Conservation (phyloP, 2,888 invertebrate genomes). For the Galerucella pusilla region DNA sequence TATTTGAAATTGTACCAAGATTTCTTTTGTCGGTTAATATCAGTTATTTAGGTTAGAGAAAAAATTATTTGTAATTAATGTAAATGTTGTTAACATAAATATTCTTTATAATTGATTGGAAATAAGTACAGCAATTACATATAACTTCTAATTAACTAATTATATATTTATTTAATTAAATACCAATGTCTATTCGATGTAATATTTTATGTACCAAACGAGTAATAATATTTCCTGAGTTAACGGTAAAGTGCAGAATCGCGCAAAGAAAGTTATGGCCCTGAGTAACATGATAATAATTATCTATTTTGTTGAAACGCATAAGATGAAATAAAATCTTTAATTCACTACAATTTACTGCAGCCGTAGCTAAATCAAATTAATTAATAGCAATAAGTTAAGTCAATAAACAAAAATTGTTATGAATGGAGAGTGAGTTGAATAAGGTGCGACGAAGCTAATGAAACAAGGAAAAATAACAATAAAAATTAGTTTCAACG, state of each 20-base stretch:
- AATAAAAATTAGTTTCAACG: no score
- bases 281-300: not conserved
- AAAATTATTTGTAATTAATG: not conserved
- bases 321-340: not conserved
- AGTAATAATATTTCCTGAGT: not conserved
- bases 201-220: not conserved
- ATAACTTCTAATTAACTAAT: constrained; percentile 1
- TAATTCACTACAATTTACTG: not conserved
- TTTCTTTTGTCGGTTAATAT: not conserved
- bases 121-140: constrained; percentile 2
- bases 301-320: constrained; percentile 1
- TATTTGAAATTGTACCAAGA: not conserved
- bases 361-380: not conserved
- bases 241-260: not conserved
- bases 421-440: no score
- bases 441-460: no score
- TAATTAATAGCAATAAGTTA: no score
- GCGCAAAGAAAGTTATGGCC: not conserved
- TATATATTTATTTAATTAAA: not conserved
- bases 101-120: not conserved
- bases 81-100: not conserved
- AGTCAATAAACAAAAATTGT: no score
- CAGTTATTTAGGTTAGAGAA: not conserved
- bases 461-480: no score
- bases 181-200: constrained; percentile 3